A percentile compares a stretch with the other conserved stretches of the same genome.
Conservation (phyloP, 2,797 vertebrate species). For the Amphiprion clarkii region DNA sequence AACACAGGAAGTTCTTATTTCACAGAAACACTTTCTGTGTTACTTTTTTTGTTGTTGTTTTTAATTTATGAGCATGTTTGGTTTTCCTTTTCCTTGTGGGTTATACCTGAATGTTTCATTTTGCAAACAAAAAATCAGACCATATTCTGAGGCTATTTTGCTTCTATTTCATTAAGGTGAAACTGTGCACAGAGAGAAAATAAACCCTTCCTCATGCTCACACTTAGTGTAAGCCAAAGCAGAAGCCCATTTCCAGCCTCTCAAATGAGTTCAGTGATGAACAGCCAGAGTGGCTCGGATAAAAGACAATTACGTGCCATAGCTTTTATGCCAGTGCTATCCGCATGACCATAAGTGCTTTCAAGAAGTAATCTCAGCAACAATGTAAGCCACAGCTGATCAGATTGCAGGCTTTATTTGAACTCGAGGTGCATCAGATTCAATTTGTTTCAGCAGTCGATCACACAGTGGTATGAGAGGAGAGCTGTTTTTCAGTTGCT, state of each 20-base stretch:
- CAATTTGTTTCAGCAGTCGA: constrained; percentile 42
- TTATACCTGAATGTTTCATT: neutral
- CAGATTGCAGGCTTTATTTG: constrained; percentile 53
- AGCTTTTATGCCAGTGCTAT: constrained; percentile 31
- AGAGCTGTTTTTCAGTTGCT: constrained; percentile 21
- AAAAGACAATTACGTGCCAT: constrained; percentile 36
- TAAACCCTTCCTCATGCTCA: neutral
- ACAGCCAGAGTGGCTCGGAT: constrained; percentile 19
- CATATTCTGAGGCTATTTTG: too few species aligned
- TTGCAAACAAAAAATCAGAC: neutral
- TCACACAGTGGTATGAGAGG: constrained; percentile 42
- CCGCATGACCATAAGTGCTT: constrained; percentile 51
- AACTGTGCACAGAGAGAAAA: neutral
- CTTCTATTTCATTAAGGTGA: neutral
- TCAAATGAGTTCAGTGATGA: constrained; percentile 28
- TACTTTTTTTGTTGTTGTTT: neutral
- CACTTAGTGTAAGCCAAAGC: neutral
- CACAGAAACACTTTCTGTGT: neutral
- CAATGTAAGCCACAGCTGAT: constrained; percentile 37
- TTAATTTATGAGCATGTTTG: neutral
- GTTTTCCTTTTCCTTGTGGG: neutral
- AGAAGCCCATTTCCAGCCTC: neutral
- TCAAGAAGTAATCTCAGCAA: constrained; percentile 50
- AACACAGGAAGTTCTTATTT: neutral
- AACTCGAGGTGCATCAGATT: constrained; percentile 48